Percentiles rank a stretch among this genome's conserved stretches.
phyloP scores from a whole-genome alignment of 1,140 invertebrate genomes.

The Drosophila chauvacae region DNA sequence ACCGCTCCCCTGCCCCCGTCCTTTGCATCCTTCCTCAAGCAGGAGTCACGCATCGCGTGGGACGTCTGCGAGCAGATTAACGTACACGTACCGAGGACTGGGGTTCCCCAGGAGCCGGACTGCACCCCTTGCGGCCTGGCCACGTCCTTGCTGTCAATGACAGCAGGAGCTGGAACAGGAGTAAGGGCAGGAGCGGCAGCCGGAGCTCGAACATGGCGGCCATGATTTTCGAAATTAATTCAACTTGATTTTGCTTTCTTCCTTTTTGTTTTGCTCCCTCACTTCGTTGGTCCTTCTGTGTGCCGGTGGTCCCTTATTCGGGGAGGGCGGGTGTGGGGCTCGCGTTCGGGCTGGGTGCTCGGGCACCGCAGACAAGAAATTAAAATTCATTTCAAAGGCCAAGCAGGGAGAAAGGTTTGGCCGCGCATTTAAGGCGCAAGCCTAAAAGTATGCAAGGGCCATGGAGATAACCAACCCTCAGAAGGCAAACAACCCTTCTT shows the following conservation, averaged over 20 bases:
- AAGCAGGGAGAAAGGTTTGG: slow-evolving; percentile 31
- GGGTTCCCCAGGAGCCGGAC: not conserved
- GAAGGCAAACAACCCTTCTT: slow-evolving; percentile 56
- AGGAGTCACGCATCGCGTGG: slow-evolving; percentile 74
- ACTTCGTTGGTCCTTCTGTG: slow-evolving; percentile 39
- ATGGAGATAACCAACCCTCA: slow-evolving; percentile 59
- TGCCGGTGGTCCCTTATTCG: slow-evolving; percentile 10
- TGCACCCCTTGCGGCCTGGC: slow-evolving; percentile 29
- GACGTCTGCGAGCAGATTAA: slow-evolving; percentile 79
- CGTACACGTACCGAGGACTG: slow-evolving; percentile 39
- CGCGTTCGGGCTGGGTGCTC: slow-evolving; percentile 3
- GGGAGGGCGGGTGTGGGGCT: not conserved
- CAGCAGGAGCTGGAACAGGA: slow-evolving; percentile 38
- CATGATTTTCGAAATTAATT: slow-evolving; percentile 84
- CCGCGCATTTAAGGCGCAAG: slow-evolving; percentile 79
- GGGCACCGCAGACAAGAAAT: slow-evolving; percentile 78
- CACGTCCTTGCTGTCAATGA: slow-evolving; percentile 69
- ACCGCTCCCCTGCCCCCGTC: slow-evolving; percentile 2
- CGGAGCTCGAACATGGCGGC: slow-evolving; percentile 52
- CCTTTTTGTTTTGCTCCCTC: slow-evolving; percentile 68
- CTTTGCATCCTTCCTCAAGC: slow-evolving; percentile 40
- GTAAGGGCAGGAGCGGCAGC: slow-evolving; percentile 3
- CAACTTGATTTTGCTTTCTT: slow-evolving; percentile 83
- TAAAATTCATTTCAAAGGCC: slow-evolving; percentile 81
- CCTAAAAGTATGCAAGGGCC: slow-evolving; percentile 76